A percentile compares a stretch with the other conserved stretches of the same genome.
Conservation (phyloP, 1,140 invertebrate species). For the Lethrus apterus region DNA sequence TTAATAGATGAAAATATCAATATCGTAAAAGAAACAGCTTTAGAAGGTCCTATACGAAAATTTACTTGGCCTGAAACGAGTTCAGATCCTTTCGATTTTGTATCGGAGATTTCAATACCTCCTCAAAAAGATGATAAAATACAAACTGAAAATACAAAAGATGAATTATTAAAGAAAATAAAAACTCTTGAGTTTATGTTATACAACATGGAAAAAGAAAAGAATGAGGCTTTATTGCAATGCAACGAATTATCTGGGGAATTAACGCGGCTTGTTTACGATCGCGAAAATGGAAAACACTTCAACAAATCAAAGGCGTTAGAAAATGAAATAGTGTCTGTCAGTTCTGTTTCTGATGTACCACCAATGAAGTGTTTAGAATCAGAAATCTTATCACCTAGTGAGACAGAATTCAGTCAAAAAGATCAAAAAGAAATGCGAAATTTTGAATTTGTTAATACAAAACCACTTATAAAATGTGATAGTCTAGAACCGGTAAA, state of each 20-base stretch:
- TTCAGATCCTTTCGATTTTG: conserved; percentile 16
- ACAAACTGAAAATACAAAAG: conserved; percentile 18
- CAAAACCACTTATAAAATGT: conserved; percentile 7
- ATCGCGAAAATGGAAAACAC: conserved; percentile 17
- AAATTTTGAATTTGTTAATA: conserved; percentile 25
- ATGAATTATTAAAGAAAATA: conserved; percentile 34
- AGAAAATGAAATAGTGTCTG: conserved; percentile 6
- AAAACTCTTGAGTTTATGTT: conserved; percentile 39
- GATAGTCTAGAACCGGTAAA: conserved; percentile 38
- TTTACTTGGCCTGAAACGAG: conserved; percentile 11
- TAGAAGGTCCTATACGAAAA: too few species aligned
- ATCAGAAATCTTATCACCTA: conserved; percentile 23
- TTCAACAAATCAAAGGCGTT: neutral
- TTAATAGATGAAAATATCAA: too few species aligned
- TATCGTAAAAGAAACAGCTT: too few species aligned
- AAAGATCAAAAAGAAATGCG: conserved; percentile 20
- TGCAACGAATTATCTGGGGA: conserved; percentile 35
- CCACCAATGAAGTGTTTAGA: conserved; percentile 25
- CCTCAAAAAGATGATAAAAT: too few species aligned
- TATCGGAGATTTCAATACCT: too few species aligned
- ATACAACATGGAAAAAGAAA: conserved; percentile 36
- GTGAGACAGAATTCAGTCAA: conserved; percentile 15
- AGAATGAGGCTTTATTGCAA: conserved; percentile 29
- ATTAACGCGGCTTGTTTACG: conserved; percentile 28
- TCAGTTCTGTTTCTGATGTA: neutral